phyloP scores from a whole-genome alignment of 2,888 invertebrate genomes.

The Agapetus fuscipes region DNA sequence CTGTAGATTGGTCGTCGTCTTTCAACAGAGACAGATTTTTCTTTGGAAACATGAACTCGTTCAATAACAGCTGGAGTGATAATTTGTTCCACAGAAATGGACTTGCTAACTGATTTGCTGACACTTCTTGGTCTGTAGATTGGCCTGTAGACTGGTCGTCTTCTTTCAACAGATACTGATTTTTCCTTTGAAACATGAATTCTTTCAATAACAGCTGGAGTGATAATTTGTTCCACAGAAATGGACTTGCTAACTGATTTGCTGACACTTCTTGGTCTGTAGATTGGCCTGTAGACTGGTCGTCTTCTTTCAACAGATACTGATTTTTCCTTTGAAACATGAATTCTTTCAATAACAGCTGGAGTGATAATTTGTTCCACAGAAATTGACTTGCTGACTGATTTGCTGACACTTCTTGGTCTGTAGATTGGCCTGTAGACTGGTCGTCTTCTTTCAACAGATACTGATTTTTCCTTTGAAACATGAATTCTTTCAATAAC shows the following conservation, averaged over 20 bases:
- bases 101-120: not conserved
- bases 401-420: not conserved
- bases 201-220: slow-evolving; percentile 1
- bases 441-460: not conserved
- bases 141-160: not conserved
- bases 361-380: not conserved
- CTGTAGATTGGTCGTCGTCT: not conserved
- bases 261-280: not conserved
- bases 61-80: not conserved
- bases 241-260: slow-evolving; percentile 3
- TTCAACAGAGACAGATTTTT: slow-evolving; percentile 8
- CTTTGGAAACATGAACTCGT: not conserved
- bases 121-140: not conserved
- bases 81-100: slow-evolving; percentile 5
- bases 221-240: slow-evolving; percentile 2
- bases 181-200: slow-evolving; percentile 1
- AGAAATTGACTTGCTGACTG: not conserved
- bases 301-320: not conserved
- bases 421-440: not conserved
- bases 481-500: not conserved
- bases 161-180: not conserved
- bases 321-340: not conserved
- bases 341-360: not conserved
- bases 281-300: not conserved
- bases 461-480: not conserved